A percentile compares a stretch with the other conserved stretches of the same genome.
These are phyloP conservation scores for Lepus townsendii DNA, from an alignment of 2,797 vertebrate genomes.

Conservation along the genomic window DNA sequence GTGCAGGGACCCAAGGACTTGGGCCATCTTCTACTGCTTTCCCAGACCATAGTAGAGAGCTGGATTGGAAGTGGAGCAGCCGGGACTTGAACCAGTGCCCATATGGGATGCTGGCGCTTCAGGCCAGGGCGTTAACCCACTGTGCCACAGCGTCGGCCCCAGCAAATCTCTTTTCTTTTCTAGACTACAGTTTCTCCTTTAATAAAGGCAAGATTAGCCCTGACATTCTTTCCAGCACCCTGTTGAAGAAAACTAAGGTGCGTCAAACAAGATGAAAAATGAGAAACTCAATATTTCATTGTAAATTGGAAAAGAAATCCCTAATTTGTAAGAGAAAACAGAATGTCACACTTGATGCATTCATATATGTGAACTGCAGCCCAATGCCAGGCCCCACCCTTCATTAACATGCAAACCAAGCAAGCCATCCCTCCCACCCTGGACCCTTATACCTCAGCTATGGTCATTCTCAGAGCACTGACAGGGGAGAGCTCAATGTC, in stretches of 20 bases:
- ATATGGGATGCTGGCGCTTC: too few relatives aligned
- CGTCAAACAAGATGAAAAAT: slow-evolving; percentile 53
- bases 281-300: slow-evolving; percentile 39
- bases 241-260: slow-evolving; percentile 51
- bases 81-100: too few relatives aligned
- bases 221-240: background rate
- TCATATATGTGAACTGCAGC: background rate
- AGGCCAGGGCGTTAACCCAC: too few relatives aligned
- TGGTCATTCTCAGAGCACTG: slow-evolving; percentile 99
- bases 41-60: too few relatives aligned
- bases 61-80: too few relatives aligned
- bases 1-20: too few relatives aligned
- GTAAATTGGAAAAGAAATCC: slow-evolving; percentile 47
- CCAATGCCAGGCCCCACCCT: slow-evolving; percentile 57
- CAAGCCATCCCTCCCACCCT: slow-evolving; percentile 48
- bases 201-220: slow-evolving; percentile 48
- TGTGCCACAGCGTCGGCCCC: too few relatives aligned
- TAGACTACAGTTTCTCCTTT: slow-evolving; percentile 40
- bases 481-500: slow-evolving; percentile 99
- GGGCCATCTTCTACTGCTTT: too few relatives aligned
- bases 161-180: background rate
- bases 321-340: slow-evolving; percentile 38
- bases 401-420: slow-evolving; percentile 81
- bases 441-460: slow-evolving; percentile 95
- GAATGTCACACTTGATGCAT: slow-evolving; percentile 57